Evolutionary conservation across 2,113 vertebrate genomes (phyloP).

Genomic region (Xyliphius kryptos): DNA sequence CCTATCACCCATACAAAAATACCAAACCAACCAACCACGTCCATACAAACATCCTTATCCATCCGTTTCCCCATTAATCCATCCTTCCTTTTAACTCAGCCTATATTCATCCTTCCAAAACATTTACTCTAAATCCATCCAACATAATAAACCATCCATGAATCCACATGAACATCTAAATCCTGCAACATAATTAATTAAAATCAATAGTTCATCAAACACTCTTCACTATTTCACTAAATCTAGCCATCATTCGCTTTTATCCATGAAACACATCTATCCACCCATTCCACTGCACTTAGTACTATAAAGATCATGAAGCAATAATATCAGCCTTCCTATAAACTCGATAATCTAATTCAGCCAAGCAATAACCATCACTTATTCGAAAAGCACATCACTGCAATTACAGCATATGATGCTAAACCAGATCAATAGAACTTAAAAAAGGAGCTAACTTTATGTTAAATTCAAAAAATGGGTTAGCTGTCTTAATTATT

Average conservation of each 20-base stretch:
- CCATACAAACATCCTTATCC: no score
- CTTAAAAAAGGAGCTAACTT: neutral
- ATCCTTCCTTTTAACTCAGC: neutral
- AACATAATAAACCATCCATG: neutral
- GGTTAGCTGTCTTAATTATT: no score
- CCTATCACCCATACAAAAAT: no score
- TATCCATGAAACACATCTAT: neutral
- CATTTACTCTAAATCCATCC: neutral
- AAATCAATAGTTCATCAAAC: neutral
- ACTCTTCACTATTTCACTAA: neutral
- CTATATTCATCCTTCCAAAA: neutral
- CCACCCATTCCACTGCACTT: conserved; percentile 26
- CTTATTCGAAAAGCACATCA: conserved; percentile 63
- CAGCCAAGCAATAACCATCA: conserved; percentile 64
- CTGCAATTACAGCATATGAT: conserved; percentile 64
- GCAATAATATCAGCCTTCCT: conserved; percentile 57
- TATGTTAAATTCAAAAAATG: no score
- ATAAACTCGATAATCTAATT: conserved; percentile 65
- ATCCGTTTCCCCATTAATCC: no score
- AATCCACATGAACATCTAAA: neutral
- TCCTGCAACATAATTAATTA: no score
- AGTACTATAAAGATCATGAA: conserved; percentile 51
- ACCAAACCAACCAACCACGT: no score
- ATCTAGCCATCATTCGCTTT: neutral
- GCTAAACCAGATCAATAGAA: conserved; percentile 60